Evolutionary conservation across 64 coral and sea anemone genomes (phyloP).

Genomic region (Cladopsammia gracilis): DNA sequence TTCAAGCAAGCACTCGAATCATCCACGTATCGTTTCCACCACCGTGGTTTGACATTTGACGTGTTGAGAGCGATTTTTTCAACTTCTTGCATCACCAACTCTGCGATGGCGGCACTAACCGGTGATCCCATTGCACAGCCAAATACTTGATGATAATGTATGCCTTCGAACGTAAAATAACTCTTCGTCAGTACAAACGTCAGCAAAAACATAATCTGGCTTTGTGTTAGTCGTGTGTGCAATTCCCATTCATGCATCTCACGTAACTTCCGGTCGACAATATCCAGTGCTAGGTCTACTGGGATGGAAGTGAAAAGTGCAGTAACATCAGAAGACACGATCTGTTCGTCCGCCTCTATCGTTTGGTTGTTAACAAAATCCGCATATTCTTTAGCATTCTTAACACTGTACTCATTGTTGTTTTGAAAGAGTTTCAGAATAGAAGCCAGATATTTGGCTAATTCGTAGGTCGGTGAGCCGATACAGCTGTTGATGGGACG

Average conservation of each 20-base stretch:
- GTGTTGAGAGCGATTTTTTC: conserved; percentile 6
- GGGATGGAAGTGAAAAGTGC: conserved; percentile 40
- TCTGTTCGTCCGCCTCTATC: not conserved
- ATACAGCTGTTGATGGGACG: conserved; percentile 52
- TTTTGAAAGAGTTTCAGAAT: conserved; percentile 25
- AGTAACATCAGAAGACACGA: not conserved
- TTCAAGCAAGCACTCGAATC: not conserved
- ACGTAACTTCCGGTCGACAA: not conserved
- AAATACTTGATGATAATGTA: too few relatives aligned
- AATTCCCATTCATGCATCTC: not conserved
- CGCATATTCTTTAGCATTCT: conserved; percentile 38
- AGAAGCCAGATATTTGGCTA: conserved; percentile 33
- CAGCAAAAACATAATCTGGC: conserved; percentile 16
- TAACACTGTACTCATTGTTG: conserved; percentile 37
- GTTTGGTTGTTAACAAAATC: too few relatives aligned
- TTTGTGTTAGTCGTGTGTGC: conserved; percentile 9
- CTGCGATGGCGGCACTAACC: not conserved
- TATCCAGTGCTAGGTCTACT: conserved; percentile 20
- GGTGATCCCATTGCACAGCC: not conserved
- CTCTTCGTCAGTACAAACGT: conserved; percentile 45
- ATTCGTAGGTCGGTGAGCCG: conserved; percentile 23
- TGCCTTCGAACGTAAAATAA: conserved; percentile 47
- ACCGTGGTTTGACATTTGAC: not conserved
- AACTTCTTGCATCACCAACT: conserved; percentile 11
- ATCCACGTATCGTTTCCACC: conserved; percentile 28